phyloP scores from a whole-genome alignment of 1,140 invertebrate genomes.

The Hestina assimilis region DNA sequence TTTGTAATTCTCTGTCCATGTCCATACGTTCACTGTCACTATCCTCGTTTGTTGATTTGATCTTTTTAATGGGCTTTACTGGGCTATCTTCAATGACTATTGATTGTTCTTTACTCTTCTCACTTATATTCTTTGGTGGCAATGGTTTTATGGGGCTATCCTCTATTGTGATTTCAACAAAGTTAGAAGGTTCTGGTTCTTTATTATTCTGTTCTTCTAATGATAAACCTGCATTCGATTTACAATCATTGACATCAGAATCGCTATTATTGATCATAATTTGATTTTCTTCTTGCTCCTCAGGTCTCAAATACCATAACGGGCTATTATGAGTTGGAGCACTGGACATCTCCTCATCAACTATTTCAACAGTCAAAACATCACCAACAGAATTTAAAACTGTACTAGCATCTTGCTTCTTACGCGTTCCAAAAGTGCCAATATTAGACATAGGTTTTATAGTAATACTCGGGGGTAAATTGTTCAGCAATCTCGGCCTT shows the following conservation, averaged over 20 bases:
- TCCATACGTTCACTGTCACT: conserved; percentile 38
- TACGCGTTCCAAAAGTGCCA: conserved; percentile 10
- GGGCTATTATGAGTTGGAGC: conserved; percentile 39
- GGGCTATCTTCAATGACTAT: conserved; percentile 70
- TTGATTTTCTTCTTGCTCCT: conserved; percentile 36
- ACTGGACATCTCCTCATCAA: conserved; percentile 53
- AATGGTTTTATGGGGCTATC: conserved; percentile 64
- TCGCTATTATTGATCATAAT: conserved; percentile 14
- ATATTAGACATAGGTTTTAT: conserved; percentile 25
- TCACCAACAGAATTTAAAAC: conserved; percentile 17
- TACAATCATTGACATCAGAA: conserved; percentile 1
- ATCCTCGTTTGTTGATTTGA: conserved; percentile 13
- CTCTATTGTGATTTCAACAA: conserved; percentile 68
- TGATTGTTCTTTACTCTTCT: conserved; percentile 41
- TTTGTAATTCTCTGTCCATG: conserved; percentile 35
- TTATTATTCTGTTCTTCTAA: conserved; percentile 57
- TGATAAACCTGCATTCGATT: conserved; percentile 6
- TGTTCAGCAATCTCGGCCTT: conserved; percentile 26
- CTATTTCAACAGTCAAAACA: conserved; percentile 54
- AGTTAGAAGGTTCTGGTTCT: conserved; percentile 46
- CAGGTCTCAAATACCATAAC: conserved; percentile 64
- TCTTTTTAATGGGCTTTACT: conserved; percentile 31
- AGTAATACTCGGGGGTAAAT: conserved; percentile 56
- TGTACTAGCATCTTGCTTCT: conserved; percentile 8
- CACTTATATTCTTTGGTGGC: conserved; percentile 24